A percentile compares a stretch with the other conserved stretches of the same genome.
Evolutionary conservation across 2,113 vertebrate genomes (phyloP).

Genomic region (Lanius collurio): DNA sequence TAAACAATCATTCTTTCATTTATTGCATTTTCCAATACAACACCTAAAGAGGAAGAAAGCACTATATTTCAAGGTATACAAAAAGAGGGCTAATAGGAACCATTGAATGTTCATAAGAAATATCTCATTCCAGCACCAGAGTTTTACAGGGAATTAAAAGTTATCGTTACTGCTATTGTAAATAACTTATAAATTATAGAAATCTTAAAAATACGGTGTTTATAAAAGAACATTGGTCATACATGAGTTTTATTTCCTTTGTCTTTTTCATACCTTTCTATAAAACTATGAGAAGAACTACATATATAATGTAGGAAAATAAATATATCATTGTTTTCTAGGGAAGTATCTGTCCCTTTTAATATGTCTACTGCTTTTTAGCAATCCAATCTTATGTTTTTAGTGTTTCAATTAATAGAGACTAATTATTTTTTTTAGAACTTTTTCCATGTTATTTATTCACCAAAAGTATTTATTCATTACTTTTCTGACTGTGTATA

Average conservation of each 20-base stretch:
- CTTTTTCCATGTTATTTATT: not conserved
- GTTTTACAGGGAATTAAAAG: not conserved
- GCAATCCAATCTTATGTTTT: not conserved
- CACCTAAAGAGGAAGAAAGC: not conserved
- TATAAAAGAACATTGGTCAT: not conserved
- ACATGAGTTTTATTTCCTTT: not conserved
- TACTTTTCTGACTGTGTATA: not conserved
- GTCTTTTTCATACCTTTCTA: not conserved
- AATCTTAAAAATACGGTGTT: not conserved
- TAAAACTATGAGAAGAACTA: not conserved
- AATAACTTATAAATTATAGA: not conserved
- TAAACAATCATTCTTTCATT: not conserved
- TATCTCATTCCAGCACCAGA: not conserved
- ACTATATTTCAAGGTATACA: not conserved
- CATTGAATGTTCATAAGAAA: not conserved
- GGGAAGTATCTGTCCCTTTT: not conserved
- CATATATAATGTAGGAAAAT: not conserved
- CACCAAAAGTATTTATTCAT: not conserved
- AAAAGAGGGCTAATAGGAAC: not conserved
- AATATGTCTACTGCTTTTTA: not conserved
- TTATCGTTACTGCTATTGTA: not conserved
- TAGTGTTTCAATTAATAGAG: not conserved
- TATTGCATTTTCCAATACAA: not conserved
- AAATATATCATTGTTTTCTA: not conserved
- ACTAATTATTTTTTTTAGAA: not conserved